Evolutionary conservation across 2,797 vertebrate species (phyloP).

Genomic region (Nannoperca australis): DNA sequence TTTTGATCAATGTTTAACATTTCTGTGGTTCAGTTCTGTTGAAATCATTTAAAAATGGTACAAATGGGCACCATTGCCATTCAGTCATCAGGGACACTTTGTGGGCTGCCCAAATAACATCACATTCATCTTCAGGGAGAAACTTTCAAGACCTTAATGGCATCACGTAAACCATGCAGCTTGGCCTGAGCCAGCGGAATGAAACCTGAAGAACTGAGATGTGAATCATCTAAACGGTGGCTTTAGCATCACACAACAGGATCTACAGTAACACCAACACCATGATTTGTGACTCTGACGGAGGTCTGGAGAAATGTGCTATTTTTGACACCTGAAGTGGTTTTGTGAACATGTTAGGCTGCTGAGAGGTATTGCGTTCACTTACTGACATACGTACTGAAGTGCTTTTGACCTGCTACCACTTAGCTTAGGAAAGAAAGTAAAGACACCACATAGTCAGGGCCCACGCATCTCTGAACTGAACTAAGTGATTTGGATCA

Average conservation of each 20-base stretch:
- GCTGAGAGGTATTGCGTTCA: too few relatives aligned
- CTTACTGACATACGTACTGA: too few relatives aligned
- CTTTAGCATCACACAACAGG: constrained; percentile 41
- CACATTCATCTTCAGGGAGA: constrained; percentile 66
- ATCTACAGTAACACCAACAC: constrained; percentile 27
- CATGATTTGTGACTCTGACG: constrained; percentile 15
- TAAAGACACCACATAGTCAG: neutral
- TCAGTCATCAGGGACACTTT: constrained; percentile 45
- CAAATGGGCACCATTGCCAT: constrained; percentile 61
- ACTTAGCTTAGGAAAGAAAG: neutral
- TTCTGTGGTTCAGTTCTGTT: constrained; percentile 55
- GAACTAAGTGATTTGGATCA: neutral
- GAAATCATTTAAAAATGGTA: constrained; percentile 67
- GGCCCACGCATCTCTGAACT: neutral
- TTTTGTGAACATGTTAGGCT: constrained; percentile 12
- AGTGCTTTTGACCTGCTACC: too few relatives aligned
- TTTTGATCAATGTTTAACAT: constrained; percentile 60
- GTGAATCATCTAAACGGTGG: constrained; percentile 68
- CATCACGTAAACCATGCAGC: constrained; percentile 60
- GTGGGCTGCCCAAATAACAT: constrained; percentile 44
- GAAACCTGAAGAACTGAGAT: constrained; percentile 62
- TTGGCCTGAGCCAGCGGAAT: constrained; percentile 43
- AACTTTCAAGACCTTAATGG: constrained; percentile 59
- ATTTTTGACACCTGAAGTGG: constrained; percentile 9
- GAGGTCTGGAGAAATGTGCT: constrained; percentile 14